These are phyloP conservation scores for Microvelia longipes DNA, from an alignment of 1,140 invertebrate genomes.

Conservation along the genomic window DNA sequence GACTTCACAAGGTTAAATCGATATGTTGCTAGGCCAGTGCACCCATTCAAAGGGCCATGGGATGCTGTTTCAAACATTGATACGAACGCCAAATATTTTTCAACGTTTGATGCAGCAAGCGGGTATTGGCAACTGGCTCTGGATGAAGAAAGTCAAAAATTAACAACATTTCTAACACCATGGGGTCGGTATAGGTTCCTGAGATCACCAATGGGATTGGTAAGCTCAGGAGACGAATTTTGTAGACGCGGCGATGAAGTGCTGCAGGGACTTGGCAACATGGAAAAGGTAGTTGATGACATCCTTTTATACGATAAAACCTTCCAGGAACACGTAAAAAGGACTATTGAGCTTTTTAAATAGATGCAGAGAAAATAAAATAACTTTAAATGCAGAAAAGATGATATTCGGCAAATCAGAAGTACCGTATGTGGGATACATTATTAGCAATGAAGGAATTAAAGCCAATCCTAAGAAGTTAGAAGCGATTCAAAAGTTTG, in stretches of 20 bases:
- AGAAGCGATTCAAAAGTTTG: background rate
- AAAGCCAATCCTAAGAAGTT: background rate
- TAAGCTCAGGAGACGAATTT: background rate
- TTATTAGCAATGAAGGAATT: background rate
- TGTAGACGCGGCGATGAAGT: background rate
- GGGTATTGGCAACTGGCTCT: background rate
- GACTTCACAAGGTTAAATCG: background rate
- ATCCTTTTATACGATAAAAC: background rate
- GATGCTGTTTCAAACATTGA: background rate
- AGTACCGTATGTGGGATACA: background rate
- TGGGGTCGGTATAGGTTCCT: background rate
- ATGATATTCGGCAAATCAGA: background rate
- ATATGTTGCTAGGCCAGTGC: background rate
- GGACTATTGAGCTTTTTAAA: background rate
- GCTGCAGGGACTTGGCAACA: background rate
- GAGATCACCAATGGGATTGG: background rate
- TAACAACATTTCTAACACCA: background rate
- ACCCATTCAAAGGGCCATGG: background rate
- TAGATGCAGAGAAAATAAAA: background rate
- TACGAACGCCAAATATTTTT: background rate
- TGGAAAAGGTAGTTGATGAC: background rate
- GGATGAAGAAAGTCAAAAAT: background rate
- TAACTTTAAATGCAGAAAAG: background rate
- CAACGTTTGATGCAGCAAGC: background rate
- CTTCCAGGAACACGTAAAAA: background rate